Evolutionary conservation across 2,113 vertebrate species (phyloP), one percentile per base, ranked within the genome.

Genomic region (Arenaria interpres): DNA sequence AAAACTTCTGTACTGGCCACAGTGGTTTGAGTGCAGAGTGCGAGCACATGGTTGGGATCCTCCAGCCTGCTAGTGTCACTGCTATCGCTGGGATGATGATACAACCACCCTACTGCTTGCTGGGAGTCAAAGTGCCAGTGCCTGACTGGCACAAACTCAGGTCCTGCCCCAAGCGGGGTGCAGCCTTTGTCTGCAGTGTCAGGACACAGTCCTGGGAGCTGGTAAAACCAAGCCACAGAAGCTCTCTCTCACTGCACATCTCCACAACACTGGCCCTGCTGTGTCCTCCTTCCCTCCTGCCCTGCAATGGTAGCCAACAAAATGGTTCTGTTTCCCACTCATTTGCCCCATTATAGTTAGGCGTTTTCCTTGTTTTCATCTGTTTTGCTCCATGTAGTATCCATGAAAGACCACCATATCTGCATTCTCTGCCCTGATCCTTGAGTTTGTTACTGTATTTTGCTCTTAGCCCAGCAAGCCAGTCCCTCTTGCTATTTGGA

Each of bases 221-320:
- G 23, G 33, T 27, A 23, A 74, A 74, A 51, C 8, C 28, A 35
- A 62, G 30, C 5, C 1, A 1, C 4, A 1, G 60, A 33, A 28
- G 20, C 56, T 33, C n/a, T 33, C 10, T 35, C 46, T n/a, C 54
- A 5, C 59, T 20, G 22, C 6, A 0, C 14, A 23, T 33, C 35
- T 63, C 59, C 68, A 11, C 0, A 2, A 56, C 2, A 1, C 64
- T 7, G 28, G 19, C 28, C 43, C 64, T 1, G 1, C 39, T 35
- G 50, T 2, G 0, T 27, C 20, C 13, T 67, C 67, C 27, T 24
- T 57, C 71, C 67, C 82, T 68, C 37, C 51, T 76, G 41, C 71
- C 56, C n/a, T 56, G 46, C 45, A 27, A 1, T 28, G n/a, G 6
- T 24, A 22, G 7, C 37, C 78, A 39, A 32, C 37, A 39, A 10